Percentiles rank a stretch among this genome's conserved stretches.
Evolutionary conservation across 1,140 invertebrate species (phyloP).

Genomic region (Cydia strobilella): DNA sequence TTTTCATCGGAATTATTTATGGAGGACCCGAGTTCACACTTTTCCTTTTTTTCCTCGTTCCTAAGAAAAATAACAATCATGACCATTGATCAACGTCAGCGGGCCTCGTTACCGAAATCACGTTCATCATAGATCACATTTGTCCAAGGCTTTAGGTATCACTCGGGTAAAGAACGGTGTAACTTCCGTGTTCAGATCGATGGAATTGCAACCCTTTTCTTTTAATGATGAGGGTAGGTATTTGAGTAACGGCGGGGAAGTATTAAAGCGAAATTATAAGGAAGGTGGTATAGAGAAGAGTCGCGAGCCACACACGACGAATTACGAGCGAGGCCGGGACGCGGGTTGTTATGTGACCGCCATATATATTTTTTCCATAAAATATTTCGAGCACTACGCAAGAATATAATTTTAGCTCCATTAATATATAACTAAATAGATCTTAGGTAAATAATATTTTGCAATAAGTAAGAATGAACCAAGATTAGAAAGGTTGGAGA

Average conservation of each 20-base stretch:
- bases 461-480: too few relatives aligned
- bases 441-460: not conserved
- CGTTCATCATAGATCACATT: slow-evolving; percentile 77
- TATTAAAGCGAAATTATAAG: slow-evolving; percentile 44
- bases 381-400: slow-evolving; percentile 54
- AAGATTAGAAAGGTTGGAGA: too few relatives aligned
- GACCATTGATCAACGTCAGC: slow-evolving; percentile 65
- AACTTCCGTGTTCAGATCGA: not conserved
- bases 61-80: slow-evolving; percentile 66
- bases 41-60: slow-evolving; percentile 66
- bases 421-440: not conserved
- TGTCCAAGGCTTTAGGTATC: slow-evolving; percentile 68
- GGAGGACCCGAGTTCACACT: slow-evolving; percentile 61
- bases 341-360: slow-evolving; percentile 62
- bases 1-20: slow-evolving; percentile 74
- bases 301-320: slow-evolving; percentile 75
- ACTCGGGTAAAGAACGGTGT: slow-evolving; percentile 27
- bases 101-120: slow-evolving; percentile 74
- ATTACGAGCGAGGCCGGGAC: slow-evolving; percentile 63
- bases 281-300: slow-evolving; percentile 54
- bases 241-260: slow-evolving; percentile 37
- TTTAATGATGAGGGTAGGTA: slow-evolving; percentile 38
- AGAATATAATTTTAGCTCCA: slow-evolving; percentile 42
- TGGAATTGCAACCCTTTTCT: slow-evolving; percentile 38
- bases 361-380: slow-evolving; percentile 67